A percentile compares a stretch with the other conserved stretches of the same genome.
phyloP scores from a whole-genome alignment of 1,140 invertebrate species.

The Drosophila sechellia region DNA sequence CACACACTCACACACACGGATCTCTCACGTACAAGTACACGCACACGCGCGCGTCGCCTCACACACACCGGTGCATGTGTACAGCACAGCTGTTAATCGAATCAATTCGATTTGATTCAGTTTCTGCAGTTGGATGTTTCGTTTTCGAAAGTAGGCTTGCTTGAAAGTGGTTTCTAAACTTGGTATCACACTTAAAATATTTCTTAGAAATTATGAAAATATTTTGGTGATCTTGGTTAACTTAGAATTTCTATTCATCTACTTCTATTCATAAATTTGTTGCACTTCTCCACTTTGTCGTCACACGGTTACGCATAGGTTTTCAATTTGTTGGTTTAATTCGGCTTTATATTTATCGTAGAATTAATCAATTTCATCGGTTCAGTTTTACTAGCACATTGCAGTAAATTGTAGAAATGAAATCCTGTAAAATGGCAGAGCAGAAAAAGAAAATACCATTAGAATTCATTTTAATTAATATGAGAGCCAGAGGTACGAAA shows the following conservation, averaged over 20 bases:
- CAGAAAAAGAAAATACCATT: conserved; percentile 1
- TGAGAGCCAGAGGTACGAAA: conserved; percentile 3
- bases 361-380: conserved; percentile 63
- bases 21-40: conserved; percentile 4
- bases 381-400: conserved; percentile 65
- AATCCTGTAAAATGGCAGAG: conserved; percentile 58
- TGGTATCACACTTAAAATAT: conserved; percentile 34
- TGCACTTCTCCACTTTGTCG: conserved; percentile 48
- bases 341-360: conserved; percentile 52
- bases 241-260: conserved; percentile 55
- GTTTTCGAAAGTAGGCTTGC: conserved; percentile 23
- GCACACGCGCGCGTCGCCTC: conserved; percentile 4
- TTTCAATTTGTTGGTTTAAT: conserved; percentile 26
- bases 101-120: conserved; percentile 13
- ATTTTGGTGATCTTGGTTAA: conserved; percentile 55
- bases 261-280: conserved; percentile 33
- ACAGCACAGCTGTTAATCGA: conserved; percentile 51
- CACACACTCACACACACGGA: conserved; percentile 25
- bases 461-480: conserved; percentile 23
- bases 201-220: conserved; percentile 44
- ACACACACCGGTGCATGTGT: conserved; percentile 33
- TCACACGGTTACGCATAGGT: conserved; percentile 21
- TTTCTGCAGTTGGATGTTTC: conserved; percentile 7
- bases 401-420: conserved; percentile 76
- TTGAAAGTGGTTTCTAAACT: background rate